Evolutionary conservation across 1,140 invertebrate genomes (phyloP).

Genomic region (Teleogryllus occipitalis): DNA sequence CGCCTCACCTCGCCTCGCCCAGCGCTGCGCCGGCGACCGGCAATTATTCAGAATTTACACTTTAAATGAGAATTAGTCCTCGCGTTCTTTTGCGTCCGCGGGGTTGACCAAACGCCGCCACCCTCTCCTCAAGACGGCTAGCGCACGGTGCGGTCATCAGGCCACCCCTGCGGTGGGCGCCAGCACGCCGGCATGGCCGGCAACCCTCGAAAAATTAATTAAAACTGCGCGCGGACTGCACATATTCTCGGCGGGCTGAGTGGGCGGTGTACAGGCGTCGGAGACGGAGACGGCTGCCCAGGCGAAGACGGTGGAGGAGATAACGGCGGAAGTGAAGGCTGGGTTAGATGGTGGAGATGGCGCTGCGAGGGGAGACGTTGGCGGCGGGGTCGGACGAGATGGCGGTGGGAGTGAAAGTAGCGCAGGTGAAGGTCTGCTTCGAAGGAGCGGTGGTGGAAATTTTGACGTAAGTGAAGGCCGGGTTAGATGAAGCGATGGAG

Average conservation of each 20-base stretch:
- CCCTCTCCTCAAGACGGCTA: background rate
- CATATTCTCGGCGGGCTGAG: background rate
- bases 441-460: too few relatives aligned
- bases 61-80: conserved; percentile 1
- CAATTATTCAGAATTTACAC: background rate
- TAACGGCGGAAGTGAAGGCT: too few relatives aligned
- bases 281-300: too few relatives aligned
- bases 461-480: too few relatives aligned
- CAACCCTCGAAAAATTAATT: background rate
- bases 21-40: background rate
- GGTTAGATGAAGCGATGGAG: too few relatives aligned
- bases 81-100: background rate
- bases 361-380: too few relatives aligned
- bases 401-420: too few relatives aligned
- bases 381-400: too few relatives aligned
- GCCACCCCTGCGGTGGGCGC: background rate
- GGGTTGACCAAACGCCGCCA: background rate
- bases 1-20: background rate
- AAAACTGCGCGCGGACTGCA: background rate
- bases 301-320: too few relatives aligned
- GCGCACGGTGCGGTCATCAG: background rate
- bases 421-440: too few relatives aligned
- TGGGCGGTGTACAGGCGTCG: too few relatives aligned
- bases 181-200: background rate
- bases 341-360: too few relatives aligned